A percentile compares a stretch with the other conserved stretches of the same genome.
These are phyloP conservation scores for Bos javanicus DNA, from an alignment of 2,113 vertebrate species.

Conservation along the genomic window DNA sequence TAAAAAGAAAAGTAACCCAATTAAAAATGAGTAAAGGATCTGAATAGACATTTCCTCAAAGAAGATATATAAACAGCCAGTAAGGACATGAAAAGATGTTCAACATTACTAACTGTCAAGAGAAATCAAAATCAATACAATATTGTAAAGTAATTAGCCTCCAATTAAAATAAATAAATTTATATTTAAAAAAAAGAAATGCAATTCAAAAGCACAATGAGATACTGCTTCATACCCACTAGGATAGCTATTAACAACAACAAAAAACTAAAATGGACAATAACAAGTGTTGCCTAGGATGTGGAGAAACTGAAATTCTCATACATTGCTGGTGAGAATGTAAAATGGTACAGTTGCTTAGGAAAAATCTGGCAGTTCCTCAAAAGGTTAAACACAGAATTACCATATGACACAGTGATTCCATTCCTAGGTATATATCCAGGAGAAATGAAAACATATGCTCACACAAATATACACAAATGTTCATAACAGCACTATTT, in stretches of 20 bases:
- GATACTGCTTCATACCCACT: not conserved
- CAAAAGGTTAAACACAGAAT: constrained; percentile 17
- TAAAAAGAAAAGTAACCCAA: not conserved
- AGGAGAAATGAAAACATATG: constrained; percentile 9
- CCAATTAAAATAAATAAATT: too few relatives aligned
- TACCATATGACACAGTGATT: not conserved
- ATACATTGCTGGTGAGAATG: not conserved
- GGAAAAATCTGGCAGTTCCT: not conserved
- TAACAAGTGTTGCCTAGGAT: not conserved
- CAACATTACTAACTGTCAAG: not conserved
- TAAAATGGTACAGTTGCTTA: not conserved
- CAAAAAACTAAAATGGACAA: not conserved
- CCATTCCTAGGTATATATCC: not conserved
- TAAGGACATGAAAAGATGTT: not conserved
- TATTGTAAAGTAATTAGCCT: too few relatives aligned
- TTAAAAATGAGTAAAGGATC: not conserved
- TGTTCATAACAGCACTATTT: not conserved
- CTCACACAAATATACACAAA: not conserved
- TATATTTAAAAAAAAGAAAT: not conserved
- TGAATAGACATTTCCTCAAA: constrained; percentile 14
- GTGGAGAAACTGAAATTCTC: constrained; percentile 18
- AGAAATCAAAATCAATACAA: not conserved
- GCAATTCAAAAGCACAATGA: not conserved
- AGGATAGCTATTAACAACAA: not conserved
- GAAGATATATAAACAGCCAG: not conserved